Evolutionary conservation across 2,797 vertebrate genomes (phyloP), one percentile per base, ranked within the genome.

Genomic region (Mus minutoides): DNA sequence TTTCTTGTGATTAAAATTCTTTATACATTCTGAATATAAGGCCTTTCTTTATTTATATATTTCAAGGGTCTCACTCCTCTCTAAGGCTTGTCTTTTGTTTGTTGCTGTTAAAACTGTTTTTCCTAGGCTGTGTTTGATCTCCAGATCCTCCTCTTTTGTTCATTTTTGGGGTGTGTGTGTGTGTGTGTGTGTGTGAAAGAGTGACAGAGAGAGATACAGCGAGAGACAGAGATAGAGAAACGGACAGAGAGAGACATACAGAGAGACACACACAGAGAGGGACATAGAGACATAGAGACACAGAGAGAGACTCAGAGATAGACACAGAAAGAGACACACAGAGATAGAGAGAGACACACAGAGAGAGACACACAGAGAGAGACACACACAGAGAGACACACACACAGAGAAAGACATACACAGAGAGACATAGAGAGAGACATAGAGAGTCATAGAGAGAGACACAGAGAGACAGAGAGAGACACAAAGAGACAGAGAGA

Each of bases 1-100:
- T 92, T 88, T 86, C 58, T 93, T 91, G 79, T 67, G 67, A 91
- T 37, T 82, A 5, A 52, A 93, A 11, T 90, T 96, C 83, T 84
- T 88, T 87, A 75, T 56, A 62, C 60, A 73, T 80, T 77, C 52
- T 58, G 29, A 54, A 49, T 46, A 92, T 12, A 89, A 78, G 58
- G 64, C 2, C 14, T 94, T 84, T 93, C 54, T 87, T 95, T 12
- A 83, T 90, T 64, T 92, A 73, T 4, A 54, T 77, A 31, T 16
- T 93, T 10, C 78, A 89, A 60, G 88, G 56, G 76, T 94, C 37
- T 95, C 16, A 91, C 31, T 85, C 4, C 12, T 60, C 60, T 92
- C 21, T 67, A 83, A 95, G 37, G 8, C 21, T 87, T 85, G 34
- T 34, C 40, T 79, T 58, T 34, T 76, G 34, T 75, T 58, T 75